Evolutionary conservation across 2,797 vertebrate species (phyloP).

Genomic region (Dendrocincla tyrannina): DNA sequence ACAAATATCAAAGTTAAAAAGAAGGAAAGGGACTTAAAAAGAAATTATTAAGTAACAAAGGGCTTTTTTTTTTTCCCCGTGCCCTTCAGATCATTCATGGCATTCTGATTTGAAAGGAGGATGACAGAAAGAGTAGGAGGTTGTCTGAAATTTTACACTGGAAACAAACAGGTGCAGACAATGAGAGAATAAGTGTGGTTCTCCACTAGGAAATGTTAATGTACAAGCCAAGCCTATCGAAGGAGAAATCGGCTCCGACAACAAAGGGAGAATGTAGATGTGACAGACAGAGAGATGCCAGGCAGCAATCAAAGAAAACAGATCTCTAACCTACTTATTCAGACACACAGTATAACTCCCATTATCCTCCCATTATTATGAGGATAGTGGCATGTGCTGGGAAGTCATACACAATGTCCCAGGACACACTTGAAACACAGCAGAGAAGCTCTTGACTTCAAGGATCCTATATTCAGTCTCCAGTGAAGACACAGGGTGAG

Average conservation of each 20-base stretch:
- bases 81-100: constrained; percentile 58
- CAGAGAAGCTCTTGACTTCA: constrained; percentile 66
- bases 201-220: constrained; percentile 38
- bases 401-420: constrained; percentile 52
- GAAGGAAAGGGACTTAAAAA: constrained; percentile 49
- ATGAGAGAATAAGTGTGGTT: neutral
- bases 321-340: constrained; percentile 53
- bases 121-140: constrained; percentile 27
- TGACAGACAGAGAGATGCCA: constrained; percentile 46
- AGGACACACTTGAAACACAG: constrained; percentile 67
- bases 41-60: constrained; percentile 57
- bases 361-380: constrained; percentile 58
- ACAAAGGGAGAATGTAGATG: constrained; percentile 53
- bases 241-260: constrained; percentile 38
- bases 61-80: neutral
- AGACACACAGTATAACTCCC: constrained; percentile 39
- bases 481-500: constrained; percentile 57
- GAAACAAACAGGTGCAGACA: constrained; percentile 39
- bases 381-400: constrained; percentile 38
- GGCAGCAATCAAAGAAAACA: constrained; percentile 54
- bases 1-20: constrained; percentile 59
- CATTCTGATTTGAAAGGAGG: constrained; percentile 37
- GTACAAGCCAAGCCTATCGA: neutral
- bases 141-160: constrained; percentile 20
- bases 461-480: constrained; percentile 56